Percentiles rank a stretch among this genome's conserved stretches.
Evolutionary conservation across 2,113 vertebrate species (phyloP).

Genomic region (Cricetomys ansorgei): DNA sequence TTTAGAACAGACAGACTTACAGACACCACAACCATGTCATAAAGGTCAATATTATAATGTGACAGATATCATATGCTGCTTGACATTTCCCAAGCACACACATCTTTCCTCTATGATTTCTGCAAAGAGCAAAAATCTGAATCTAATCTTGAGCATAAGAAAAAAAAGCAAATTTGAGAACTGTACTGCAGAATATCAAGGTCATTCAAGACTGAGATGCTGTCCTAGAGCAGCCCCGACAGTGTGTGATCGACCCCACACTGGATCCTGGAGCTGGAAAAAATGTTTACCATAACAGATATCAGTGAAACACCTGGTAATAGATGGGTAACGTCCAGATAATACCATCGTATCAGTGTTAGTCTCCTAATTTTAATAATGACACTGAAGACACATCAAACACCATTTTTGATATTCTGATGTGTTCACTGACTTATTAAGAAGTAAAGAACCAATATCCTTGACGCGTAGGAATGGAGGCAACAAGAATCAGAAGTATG

Average conservation of each 20-base stretch:
- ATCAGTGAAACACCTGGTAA: neutral
- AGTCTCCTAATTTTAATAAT: neutral
- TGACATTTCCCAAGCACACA: neutral
- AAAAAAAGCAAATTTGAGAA: neutral
- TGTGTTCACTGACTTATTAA: neutral
- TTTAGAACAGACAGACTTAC: neutral
- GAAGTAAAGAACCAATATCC: neutral
- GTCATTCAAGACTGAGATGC: neutral
- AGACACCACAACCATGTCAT: neutral
- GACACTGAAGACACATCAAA: neutral
- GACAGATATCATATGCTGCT: neutral
- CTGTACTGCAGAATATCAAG: neutral
- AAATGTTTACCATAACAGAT: neutral
- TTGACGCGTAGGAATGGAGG: neutral
- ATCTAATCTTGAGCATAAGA: neutral
- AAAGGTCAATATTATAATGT: neutral
- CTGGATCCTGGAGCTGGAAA: neutral
- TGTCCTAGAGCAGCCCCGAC: neutral
- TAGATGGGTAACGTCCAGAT: neutral
- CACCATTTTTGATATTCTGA: neutral
- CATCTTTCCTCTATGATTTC: neutral
- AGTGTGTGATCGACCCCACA: neutral
- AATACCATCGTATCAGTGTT: neutral
- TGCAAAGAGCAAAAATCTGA: neutral
- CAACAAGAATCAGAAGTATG: neutral